phyloP scores from a whole-genome alignment of 64 coral and sea anemone genomes.

The Porites lutea region DNA sequence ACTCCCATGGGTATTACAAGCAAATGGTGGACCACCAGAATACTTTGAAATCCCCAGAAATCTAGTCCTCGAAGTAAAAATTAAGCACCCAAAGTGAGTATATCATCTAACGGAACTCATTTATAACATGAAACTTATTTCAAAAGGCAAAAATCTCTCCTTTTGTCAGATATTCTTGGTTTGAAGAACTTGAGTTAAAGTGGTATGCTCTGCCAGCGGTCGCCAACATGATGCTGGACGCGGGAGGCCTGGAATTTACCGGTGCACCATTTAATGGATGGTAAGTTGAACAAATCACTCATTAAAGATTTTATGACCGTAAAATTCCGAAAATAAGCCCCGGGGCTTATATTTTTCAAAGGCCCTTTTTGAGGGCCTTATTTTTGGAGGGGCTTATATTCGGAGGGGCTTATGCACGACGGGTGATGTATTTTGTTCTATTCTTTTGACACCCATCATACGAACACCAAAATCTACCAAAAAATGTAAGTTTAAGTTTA shows the following conservation, averaged over 20 bases:
- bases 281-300: slow-evolving; percentile 24
- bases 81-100: slow-evolving; percentile 75
- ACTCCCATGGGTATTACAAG: slow-evolving; percentile 70
- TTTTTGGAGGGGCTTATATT: no score
- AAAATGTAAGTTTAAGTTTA: no score
- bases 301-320: no score
- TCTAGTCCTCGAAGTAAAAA: slow-evolving; percentile 42
- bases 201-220: slow-evolving; percentile 81
- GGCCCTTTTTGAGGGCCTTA: no score
- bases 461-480: no score
- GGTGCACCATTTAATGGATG: slow-evolving; percentile 85
- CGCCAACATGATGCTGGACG: slow-evolving; percentile 60
- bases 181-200: slow-evolving; percentile 57
- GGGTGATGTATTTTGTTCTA: no score
- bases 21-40: slow-evolving; percentile 56
- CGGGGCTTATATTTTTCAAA: no score
- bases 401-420: no score
- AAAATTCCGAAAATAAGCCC: no score
- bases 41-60: slow-evolving; percentile 64
- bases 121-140: no score
- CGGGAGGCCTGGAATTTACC: slow-evolving; percentile 84
- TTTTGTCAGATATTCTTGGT: slow-evolving; percentile 70
- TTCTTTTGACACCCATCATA: no score
- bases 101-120: background rate
- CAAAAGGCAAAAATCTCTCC: background rate